phyloP scores from a whole-genome alignment of 2,797 vertebrate genomes.

The Glossophaga mutica region DNA sequence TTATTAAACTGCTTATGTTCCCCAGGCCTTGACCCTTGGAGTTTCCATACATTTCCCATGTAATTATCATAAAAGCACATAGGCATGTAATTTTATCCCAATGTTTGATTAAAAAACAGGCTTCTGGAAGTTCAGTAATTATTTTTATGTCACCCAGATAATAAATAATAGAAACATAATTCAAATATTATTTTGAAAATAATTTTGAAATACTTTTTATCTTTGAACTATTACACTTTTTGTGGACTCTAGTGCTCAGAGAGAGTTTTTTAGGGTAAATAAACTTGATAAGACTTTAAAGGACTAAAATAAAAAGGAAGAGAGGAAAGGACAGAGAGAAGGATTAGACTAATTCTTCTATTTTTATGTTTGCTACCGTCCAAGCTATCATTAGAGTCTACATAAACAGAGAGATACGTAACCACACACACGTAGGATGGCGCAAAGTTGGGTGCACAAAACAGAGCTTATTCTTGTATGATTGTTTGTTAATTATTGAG shows the following conservation, averaged over 20 bases:
- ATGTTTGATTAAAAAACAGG: neutral
- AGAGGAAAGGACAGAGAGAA: neutral
- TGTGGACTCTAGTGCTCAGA: neutral
- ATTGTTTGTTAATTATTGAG: neutral
- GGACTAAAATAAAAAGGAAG: neutral
- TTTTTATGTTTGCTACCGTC: neutral
- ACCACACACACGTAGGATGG: neutral
- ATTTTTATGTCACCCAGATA: neutral
- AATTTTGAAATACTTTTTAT: neutral
- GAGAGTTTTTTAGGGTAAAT: neutral
- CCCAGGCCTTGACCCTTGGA: neutral
- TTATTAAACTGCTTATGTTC: neutral
- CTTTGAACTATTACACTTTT: neutral
- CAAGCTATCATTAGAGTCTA: neutral
- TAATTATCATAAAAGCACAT: neutral
- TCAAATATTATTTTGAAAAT: neutral
- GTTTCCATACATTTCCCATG: neutral
- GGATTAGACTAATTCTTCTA: neutral
- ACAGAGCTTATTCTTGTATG: neutral
- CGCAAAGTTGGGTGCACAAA: neutral
- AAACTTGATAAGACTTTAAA: constrained; percentile 10
- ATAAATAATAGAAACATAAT: neutral
- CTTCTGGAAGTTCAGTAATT: neutral
- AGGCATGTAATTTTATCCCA: neutral
- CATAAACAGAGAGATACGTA: neutral